A percentile compares a stretch with the other conserved stretches of the same genome.
Evolutionary conservation across 30 jellyfish, hydroid and myxozoan species (phyloP).

Genomic region (Hydractinia echinata): DNA sequence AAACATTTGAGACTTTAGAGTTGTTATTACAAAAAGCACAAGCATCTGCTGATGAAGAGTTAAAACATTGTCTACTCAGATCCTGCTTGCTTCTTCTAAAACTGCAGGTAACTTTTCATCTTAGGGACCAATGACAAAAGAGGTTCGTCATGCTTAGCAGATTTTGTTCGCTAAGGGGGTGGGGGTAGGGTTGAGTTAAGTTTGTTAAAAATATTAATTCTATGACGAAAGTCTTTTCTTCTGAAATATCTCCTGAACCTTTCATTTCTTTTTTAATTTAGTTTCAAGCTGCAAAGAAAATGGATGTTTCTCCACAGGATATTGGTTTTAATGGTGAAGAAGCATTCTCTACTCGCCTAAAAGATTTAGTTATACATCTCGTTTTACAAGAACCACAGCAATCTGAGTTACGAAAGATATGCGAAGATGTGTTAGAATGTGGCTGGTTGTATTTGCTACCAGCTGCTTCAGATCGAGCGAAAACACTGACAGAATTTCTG

Average conservation of each 20-base stretch:
- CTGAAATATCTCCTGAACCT: too few relatives aligned
- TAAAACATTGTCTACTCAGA: constrained; percentile 34
- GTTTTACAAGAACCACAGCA: not conserved
- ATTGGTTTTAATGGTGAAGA: constrained; percentile 27
- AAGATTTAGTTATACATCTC: constrained; percentile 14
- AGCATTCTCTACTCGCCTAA: not conserved
- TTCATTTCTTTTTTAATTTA: too few relatives aligned
- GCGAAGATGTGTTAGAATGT: constrained; percentile 37
- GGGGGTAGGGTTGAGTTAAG: too few relatives aligned
- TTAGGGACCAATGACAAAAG: not conserved
- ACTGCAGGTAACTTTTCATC: constrained; percentile 50
- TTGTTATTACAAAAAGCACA: constrained; percentile 37
- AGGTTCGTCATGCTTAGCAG: too few relatives aligned
- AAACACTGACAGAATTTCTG: constrained; percentile 34
- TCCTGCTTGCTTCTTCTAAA: constrained; percentile 50
- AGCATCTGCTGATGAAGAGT: constrained; percentile 6
- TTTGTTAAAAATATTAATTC: too few relatives aligned
- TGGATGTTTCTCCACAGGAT: constrained; percentile 2
- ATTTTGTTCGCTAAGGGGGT: too few relatives aligned
- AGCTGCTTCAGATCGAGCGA: constrained; percentile 58
- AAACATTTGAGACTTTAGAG: constrained; percentile 54
- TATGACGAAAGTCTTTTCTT: too few relatives aligned
- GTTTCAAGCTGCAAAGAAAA: constrained; percentile 30
- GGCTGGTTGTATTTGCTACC: constrained; percentile 92
- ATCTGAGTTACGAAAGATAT: not conserved